Evolutionary conservation across 2,888 invertebrate genomes (phyloP).

Genomic region (Amblyjoppa proteus): DNA sequence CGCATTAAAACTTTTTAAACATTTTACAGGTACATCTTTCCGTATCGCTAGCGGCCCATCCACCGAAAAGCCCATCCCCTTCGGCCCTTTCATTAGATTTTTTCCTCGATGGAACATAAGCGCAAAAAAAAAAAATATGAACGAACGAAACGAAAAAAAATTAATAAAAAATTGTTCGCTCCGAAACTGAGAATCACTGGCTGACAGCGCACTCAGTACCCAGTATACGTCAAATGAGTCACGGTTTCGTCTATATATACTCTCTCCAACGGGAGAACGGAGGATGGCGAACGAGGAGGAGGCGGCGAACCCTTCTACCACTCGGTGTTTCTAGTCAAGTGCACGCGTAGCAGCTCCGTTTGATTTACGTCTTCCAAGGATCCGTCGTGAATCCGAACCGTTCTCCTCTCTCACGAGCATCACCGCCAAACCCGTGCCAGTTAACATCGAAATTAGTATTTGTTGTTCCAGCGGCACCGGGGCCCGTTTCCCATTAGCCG

Average conservation of each 20-base stretch:
- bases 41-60: no score
- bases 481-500: constrained; percentile 40
- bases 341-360: constrained; percentile 77
- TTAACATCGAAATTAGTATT: constrained; percentile 26
- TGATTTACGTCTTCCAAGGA: constrained; percentile 80
- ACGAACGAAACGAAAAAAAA: neutral
- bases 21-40: no score
- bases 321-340: constrained; percentile 81
- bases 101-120: no score
- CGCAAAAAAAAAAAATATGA: neutral
- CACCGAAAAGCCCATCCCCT: no score
- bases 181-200: constrained; percentile 49
- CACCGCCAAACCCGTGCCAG: neutral
- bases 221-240: constrained; percentile 68
- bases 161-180: neutral
- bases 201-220: constrained; percentile 58
- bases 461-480: neutral
- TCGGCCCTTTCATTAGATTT: no score
- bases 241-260: constrained; percentile 58
- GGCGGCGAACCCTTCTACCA: constrained; percentile 55
- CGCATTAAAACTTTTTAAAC: neutral
- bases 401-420: constrained; percentile 23
- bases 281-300: constrained; percentile 15
- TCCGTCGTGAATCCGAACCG: constrained; percentile 65
- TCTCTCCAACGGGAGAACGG: constrained; percentile 57